Evolutionary conservation across 1,140 invertebrate genomes (phyloP), one percentile per base, ranked within the genome.

Genomic region (Drosophila teissieri): DNA sequence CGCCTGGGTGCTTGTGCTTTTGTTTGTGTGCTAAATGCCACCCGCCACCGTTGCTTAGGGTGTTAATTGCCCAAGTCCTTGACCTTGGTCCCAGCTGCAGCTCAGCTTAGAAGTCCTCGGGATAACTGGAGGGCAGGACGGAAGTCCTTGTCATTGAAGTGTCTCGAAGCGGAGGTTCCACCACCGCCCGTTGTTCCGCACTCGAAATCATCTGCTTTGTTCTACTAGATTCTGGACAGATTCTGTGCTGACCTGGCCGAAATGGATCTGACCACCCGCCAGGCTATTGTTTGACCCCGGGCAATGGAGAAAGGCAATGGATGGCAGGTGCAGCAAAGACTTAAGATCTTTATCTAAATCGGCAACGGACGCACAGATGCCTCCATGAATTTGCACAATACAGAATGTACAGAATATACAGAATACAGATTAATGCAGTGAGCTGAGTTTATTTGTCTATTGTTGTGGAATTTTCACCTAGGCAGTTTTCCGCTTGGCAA

Each of bases 131-230:
- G 31, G 73, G 57, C 24, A 51, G 45, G 44, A 52, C 36, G 8
- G 5, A 63, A 70, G 76, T 83, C 75, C 80, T 84, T 85, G 81
- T 80, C 57, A 80, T 51, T 84, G 76, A 77, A 84, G 81, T 84
- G 67, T 39, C 56, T 68, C 19, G 11, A 7, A 65, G 36, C 19
- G 19, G 31, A 27, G 17, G 27, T 45, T 34, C 19, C n/a, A 22
- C n/a, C 22, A 52, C 37, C 36, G 51, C 74, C 76, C 19, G 73
- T 58, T 64, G 73, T 31, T 60, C 49, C 60, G 54, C 76, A 89
- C 84, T 88, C 72, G 55, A 86, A 70, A n/a, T 44, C 44, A 42
- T 53, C 49, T 67, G 54, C 62, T 42, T 68, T 82, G 57, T 70
- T 58, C 54, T 73, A 57, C 61, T 65, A 15, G 60, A 53, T 76